Conservation (phyloP, 2,888 invertebrate species). For the Pharmacophagus antenor region DNA sequence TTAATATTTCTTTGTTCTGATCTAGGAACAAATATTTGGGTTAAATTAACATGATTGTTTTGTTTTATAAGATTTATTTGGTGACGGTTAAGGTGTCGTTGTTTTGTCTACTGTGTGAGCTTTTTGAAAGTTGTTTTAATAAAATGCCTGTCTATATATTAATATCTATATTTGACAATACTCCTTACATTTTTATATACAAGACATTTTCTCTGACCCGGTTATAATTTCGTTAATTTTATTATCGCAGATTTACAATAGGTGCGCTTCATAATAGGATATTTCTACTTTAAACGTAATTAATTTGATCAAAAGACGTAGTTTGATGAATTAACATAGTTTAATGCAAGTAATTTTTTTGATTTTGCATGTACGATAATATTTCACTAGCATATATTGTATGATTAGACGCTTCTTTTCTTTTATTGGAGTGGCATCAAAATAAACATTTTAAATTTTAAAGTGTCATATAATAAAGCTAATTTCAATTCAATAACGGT, state of each 20-base stretch:
- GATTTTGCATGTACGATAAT: neutral
- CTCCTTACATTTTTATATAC: too few species aligned
- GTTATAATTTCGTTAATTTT: too few species aligned
- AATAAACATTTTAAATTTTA: neutral
- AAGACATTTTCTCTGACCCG: too few species aligned
- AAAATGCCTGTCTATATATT: too few species aligned
- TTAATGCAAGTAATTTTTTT: neutral
- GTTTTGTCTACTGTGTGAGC: neutral
- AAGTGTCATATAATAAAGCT: slow-evolving; percentile 14
- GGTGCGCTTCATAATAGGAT: too few species aligned
- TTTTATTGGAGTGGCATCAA: neutral
- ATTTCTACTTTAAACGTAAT: too few species aligned
- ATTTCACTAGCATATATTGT: neutral
- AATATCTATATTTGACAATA: too few species aligned
- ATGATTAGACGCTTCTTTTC: too few species aligned
- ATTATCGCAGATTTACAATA: too few species aligned
- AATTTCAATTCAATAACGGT: slow-evolving; percentile 18
- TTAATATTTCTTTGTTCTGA: slow-evolving; percentile 23
- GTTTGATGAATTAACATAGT: too few species aligned
- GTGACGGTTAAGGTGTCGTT: neutral
- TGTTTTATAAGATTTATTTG: neutral
- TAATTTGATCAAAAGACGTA: too few species aligned
- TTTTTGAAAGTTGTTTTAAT: neutral
- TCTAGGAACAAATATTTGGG: slow-evolving; percentile 1
- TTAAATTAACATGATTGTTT: neutral